phyloP scores from a whole-genome alignment of 2,797 vertebrate species.

The Poecilia picta region DNA sequence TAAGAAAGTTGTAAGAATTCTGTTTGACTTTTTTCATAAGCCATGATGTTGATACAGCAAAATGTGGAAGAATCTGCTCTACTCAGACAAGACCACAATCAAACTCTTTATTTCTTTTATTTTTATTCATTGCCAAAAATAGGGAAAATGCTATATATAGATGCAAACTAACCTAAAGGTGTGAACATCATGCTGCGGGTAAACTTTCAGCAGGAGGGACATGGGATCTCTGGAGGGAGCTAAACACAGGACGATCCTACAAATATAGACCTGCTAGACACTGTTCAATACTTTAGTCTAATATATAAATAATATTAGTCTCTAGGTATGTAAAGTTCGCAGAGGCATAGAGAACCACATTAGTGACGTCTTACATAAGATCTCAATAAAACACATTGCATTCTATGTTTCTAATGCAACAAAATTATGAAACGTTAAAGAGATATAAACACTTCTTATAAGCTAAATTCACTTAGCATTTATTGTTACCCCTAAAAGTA shows the following conservation, averaged over 20 bases:
- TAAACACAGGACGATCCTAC: neutral
- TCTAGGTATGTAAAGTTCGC: neutral
- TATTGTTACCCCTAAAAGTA: too few species aligned
- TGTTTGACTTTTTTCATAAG: neutral
- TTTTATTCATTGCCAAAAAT: neutral
- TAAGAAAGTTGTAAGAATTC: neutral
- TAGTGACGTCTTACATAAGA: neutral
- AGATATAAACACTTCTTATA: neutral
- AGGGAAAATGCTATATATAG: neutral
- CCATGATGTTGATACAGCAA: neutral
- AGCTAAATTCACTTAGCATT: neutral
- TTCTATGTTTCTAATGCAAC: too few species aligned
- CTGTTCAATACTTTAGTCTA: neutral
- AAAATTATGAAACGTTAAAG: neutral
- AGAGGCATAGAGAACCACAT: neutral
- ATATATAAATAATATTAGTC: neutral
- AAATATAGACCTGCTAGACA: neutral
- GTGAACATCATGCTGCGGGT: neutral
- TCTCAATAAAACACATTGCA: neutral
- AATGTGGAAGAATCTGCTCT: neutral
- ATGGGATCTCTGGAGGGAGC: neutral
- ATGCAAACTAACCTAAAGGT: neutral
- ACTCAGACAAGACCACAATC: neutral
- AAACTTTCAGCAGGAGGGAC: neutral
- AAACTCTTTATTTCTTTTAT: neutral